These are phyloP conservation scores for Ormyrus nitidulus DNA, from an alignment of 2,888 invertebrate species.

Conservation along the genomic window DNA sequence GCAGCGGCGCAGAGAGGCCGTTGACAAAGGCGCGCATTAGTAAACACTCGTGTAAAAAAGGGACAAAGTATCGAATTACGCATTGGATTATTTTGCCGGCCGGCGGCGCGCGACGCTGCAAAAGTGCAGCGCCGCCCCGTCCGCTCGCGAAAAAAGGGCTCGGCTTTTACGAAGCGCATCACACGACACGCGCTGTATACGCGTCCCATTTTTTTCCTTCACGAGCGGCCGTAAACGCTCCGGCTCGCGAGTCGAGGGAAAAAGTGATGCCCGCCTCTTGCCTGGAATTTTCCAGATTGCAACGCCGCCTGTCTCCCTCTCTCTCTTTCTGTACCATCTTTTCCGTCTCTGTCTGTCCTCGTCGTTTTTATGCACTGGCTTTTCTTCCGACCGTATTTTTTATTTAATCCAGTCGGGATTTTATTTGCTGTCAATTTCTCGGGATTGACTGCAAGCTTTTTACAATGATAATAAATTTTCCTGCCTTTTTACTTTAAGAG, in stretches of 20 bases:
- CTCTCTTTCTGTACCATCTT: background rate
- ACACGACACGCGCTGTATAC: background rate
- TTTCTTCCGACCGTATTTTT: no score
- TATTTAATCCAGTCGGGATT: no score
- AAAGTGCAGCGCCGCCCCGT: no score
- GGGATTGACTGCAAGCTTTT: no score
- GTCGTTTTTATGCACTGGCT: no score
- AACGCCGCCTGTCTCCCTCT: background rate
- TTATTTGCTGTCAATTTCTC: no score
- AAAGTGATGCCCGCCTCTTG: background rate
- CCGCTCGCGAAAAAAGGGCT: background rate
- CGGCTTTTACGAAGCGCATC: constrained; percentile 1
- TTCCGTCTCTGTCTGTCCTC: no score
- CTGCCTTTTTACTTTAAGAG: no score
- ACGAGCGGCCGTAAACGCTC: constrained; percentile 13
- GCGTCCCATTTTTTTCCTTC: constrained; percentile 8
- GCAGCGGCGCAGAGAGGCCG: background rate
- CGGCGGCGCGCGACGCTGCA: background rate
- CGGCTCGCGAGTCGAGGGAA: background rate
- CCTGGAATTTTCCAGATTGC: constrained; percentile 9
- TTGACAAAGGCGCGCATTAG: background rate
- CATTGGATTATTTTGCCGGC: constrained; percentile 14
- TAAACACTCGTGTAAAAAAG: constrained; percentile 1
- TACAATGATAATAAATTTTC: no score
- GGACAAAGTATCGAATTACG: constrained; percentile 28